Evolutionary conservation across 2,888 invertebrate genomes (phyloP), one percentile per base, ranked within the genome.

Genomic region (Elmis aenea): DNA sequence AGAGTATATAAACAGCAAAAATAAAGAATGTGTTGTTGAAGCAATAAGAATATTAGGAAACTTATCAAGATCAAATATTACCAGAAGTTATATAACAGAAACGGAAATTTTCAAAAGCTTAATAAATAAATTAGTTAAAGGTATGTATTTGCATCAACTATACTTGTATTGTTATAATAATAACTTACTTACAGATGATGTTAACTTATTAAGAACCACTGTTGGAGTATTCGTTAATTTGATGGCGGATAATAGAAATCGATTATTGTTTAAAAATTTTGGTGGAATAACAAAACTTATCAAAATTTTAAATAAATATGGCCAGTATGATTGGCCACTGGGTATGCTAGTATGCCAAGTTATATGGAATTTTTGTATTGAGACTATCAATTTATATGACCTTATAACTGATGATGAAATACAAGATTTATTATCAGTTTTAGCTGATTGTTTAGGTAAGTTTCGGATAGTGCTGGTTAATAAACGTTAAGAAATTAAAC

Each of bases 161-260:
- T 23, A 5, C 4, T 5, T 23, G 5, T 4, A 2, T 8, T 18
- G 8, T 9, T 15, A 13, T 2, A 6, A 33, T n/a, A 25, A 6
- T 13, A 5, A 5, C 11, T 9, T 18, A 24, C 13, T 13, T 20
- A 29, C 8, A 69, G 79, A 76, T 38, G 81, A 83, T 35, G 68
- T 75, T 27, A 81, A 81, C 50, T 72, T 88, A 9, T 76, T 87
- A 1, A 82, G 82, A 58, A 83, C 87, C 3, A 81, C 85, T 2
- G 82, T 85, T 36, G 90, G 90, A 1, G 85, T 90, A 21, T 73
- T 90, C 29, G 87, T 90, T 11, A 90, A 90, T 71, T 75, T 90
- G 53, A 78, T 78, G 59, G 74, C 78, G 6, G 78, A 74, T 46
- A 70, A 70, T 48, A 73, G 74, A 47, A 74, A 74, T 38, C 66